These are phyloP conservation scores for Asteroscopus sphinx DNA, from an alignment of 2,888 invertebrate genomes.

Conservation along the genomic window DNA sequence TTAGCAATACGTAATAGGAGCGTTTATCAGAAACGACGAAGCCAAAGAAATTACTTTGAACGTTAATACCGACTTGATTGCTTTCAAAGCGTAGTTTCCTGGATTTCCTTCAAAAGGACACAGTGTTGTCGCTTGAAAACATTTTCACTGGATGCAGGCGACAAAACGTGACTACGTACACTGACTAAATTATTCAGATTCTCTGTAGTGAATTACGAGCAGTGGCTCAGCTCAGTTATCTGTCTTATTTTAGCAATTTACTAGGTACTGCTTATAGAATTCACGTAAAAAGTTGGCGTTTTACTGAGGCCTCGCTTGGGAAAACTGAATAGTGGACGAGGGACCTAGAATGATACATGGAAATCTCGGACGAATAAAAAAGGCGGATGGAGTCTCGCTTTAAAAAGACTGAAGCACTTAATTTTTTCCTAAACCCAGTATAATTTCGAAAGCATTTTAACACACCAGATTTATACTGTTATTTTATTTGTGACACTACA, in stretches of 20 bases:
- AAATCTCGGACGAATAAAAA: too few relatives aligned
- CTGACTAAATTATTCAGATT: constrained; percentile 73
- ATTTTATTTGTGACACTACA: too few relatives aligned
- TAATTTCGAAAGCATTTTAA: too few relatives aligned
- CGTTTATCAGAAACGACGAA: constrained; percentile 65
- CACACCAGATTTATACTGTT: too few relatives aligned
- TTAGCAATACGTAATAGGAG: constrained; percentile 57
- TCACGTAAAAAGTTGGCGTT: constrained; percentile 33
- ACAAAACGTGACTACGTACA: constrained; percentile 73
- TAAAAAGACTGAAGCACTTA: too few relatives aligned
- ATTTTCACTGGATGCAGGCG: constrained; percentile 68
- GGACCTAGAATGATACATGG: not conserved
- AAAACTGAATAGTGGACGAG: constrained; percentile 3
- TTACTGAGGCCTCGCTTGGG: constrained; percentile 7
- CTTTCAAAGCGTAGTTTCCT: constrained; percentile 65
- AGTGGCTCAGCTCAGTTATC: constrained; percentile 48
- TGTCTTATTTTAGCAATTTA: constrained; percentile 58
- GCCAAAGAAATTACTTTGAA: constrained; percentile 81
- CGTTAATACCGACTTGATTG: constrained; percentile 81
- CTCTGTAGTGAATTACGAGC: constrained; percentile 65
- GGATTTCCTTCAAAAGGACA: constrained; percentile 73
- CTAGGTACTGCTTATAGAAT: constrained; percentile 34
- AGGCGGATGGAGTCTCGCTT: too few relatives aligned
- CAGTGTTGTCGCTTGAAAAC: constrained; percentile 69
- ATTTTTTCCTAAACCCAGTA: too few relatives aligned